A percentile compares a stretch with the other conserved stretches of the same genome.
phyloP scores from a whole-genome alignment of 2,113 vertebrate genomes.

The Menidia beryllina region DNA sequence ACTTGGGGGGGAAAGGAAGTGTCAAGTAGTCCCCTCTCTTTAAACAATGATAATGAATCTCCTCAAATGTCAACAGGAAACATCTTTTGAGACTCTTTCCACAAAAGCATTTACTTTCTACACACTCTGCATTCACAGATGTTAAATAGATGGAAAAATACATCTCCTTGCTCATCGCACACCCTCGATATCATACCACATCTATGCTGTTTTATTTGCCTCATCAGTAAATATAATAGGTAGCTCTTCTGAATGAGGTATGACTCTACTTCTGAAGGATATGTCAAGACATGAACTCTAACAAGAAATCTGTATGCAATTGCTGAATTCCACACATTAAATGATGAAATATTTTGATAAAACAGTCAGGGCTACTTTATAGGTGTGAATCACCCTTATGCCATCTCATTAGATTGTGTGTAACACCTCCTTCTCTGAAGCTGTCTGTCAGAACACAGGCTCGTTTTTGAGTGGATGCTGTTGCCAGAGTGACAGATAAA shows the following conservation, averaged over 20 bases:
- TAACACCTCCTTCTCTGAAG: slow-evolving; percentile 50
- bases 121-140: slow-evolving; percentile 28
- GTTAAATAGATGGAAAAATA: slow-evolving; percentile 26
- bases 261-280: slow-evolving; percentile 34
- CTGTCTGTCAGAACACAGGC: slow-evolving; percentile 19
- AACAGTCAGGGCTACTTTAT: slow-evolving; percentile 40
- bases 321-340: slow-evolving; percentile 43
- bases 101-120: slow-evolving; percentile 20
- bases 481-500: slow-evolving; percentile 52
- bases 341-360: slow-evolving; percentile 66
- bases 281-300: slow-evolving; percentile 53
- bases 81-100: not conserved
- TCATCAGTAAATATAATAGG: slow-evolving; percentile 34
- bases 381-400: slow-evolving; percentile 53
- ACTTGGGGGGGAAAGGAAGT: slow-evolving; percentile 1
- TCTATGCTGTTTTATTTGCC: too few relatives aligned
- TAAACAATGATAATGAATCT: slow-evolving; percentile 15
- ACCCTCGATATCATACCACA: slow-evolving; percentile 10
- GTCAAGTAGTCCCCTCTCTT: slow-evolving; percentile 22
- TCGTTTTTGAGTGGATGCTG: slow-evolving; percentile 42
- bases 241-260: slow-evolving; percentile 24
- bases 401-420: slow-evolving; percentile 61
- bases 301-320: slow-evolving; percentile 56
- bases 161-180: slow-evolving; percentile 1
- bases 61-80: slow-evolving; percentile 54